Conservation (phyloP, 2,888 invertebrate species). For the Macropis europaea region DNA sequence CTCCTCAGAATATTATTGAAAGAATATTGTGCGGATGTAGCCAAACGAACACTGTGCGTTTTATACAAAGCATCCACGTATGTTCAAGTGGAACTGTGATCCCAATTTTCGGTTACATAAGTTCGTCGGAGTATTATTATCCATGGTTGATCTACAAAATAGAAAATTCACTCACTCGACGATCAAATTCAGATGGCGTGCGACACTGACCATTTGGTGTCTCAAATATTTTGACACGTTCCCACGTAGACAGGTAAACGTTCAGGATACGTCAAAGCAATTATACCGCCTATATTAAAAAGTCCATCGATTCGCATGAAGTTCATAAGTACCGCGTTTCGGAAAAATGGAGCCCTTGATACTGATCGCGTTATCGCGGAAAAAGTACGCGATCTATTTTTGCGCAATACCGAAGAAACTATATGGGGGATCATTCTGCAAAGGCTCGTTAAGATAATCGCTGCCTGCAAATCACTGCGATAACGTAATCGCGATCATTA, state of each 20-base stretch:
- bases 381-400: too few relatives aligned
- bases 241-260: neutral
- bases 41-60: too few relatives aligned
- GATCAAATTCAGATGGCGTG: neutral
- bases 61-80: too few relatives aligned
- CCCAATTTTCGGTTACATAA: constrained; percentile 36
- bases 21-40: too few relatives aligned
- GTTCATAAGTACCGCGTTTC: too few relatives aligned
- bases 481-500: constrained; percentile 2
- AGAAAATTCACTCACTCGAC: neutral
- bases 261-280: neutral
- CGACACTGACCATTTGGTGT: neutral
- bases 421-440: too few relatives aligned
- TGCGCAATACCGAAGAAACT: too few relatives aligned
- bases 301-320: too few relatives aligned
- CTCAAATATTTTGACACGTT: neutral
- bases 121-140: constrained; percentile 32
- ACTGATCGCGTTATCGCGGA: too few relatives aligned
- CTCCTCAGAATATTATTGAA: too few relatives aligned
- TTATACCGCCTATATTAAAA: neutral
- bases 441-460: neutral
- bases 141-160: constrained; percentile 9
- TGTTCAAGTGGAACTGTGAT: too few relatives aligned
- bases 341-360: too few relatives aligned
- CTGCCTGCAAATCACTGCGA: neutral